Conservation (phyloP, 2,888 invertebrate genomes). For the Caenorhabditis imperialis region DNA sequence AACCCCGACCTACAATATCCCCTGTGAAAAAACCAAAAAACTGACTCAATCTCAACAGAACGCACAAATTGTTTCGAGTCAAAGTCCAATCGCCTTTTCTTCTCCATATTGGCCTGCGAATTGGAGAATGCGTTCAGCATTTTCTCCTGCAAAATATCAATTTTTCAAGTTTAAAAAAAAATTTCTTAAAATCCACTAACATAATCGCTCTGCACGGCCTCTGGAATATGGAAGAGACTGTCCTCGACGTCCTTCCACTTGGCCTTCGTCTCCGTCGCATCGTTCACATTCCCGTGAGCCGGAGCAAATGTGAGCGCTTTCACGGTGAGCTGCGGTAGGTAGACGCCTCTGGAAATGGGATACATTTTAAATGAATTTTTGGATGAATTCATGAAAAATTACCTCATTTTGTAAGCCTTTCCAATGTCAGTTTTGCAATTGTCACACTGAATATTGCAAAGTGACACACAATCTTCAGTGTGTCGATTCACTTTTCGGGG, state of each 20-base stretch:
- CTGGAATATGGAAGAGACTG: constrained; percentile 29
- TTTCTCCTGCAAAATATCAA: constrained; percentile 8
- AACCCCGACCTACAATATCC: no score
- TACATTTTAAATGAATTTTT: neutral
- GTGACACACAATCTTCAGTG: constrained; percentile 24
- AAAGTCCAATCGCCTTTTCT: constrained; percentile 27
- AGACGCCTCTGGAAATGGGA: constrained; percentile 43
- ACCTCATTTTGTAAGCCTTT: constrained; percentile 51
- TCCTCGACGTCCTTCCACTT: constrained; percentile 41
- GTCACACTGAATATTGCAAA: constrained; percentile 24
- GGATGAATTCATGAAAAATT: neutral
- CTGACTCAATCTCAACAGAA: constrained; percentile 13
- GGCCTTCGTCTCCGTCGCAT: neutral
- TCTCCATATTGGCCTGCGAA: constrained; percentile 13
- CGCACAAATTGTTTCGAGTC: constrained; percentile 24
- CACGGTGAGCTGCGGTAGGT: constrained; percentile 39
- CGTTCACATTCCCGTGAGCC: neutral
- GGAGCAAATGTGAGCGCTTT: constrained; percentile 4
- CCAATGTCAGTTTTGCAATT: constrained; percentile 18
- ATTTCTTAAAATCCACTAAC: neutral
- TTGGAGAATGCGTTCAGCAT: constrained; percentile 37
- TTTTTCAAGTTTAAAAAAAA: constrained; percentile 1
- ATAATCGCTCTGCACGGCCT: constrained; percentile 18
- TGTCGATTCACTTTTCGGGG: constrained; percentile 7
- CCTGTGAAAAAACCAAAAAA: constrained; percentile 3